Evolutionary conservation across 2,888 invertebrate genomes (phyloP), one percentile per base, ranked within the genome.

Genomic region (Tipula unca): DNA sequence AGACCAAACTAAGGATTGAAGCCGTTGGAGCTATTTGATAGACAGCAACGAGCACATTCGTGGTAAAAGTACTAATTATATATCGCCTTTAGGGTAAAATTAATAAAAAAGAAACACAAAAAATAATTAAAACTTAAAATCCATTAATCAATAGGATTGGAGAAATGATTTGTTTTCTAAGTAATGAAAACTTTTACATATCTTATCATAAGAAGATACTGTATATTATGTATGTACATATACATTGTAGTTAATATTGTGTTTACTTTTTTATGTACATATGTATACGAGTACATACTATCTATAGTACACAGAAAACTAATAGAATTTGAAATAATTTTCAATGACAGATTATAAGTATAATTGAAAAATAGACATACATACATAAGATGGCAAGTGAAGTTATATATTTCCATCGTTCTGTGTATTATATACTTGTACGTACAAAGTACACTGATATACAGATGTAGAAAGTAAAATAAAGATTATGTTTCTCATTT

Each of bases 341-440:
- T 69, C 13, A 69, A 69, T 69, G 69, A 69, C 69, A 69, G 69
- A 69, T 69, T 69, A 69, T 69, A 69, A 69, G 69, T 69, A 69
- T 69, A 69, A 69, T 69, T 69, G 69, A 69, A 69, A 69, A 69
- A 69, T 25, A 69, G 69, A 69, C 69, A 69, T 69, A 69, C 69
- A 25, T 69, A 69, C 69, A 69, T 20, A 69, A 69, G 69, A 69
- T 69, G 69, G 69, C 20, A 25, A 20, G 25, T 3, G 17, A 69
- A 69, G 69, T 69, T 25, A 69, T 69, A 48, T 69, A 17, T 69
- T 69, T 69, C 10, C 25, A 69, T 69, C 69, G 8, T 25, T 54
- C n/a, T 54, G 48, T 54, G 25, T 69, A 10, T 54, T 54, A 54
- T 17, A 6, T 17, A 17, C 48, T 54, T 5, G 48, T 54, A 17